Evolutionary conservation across 2,113 vertebrate species (phyloP), one percentile per base, ranked within the genome.

Genomic region (Alethe castanea): DNA sequence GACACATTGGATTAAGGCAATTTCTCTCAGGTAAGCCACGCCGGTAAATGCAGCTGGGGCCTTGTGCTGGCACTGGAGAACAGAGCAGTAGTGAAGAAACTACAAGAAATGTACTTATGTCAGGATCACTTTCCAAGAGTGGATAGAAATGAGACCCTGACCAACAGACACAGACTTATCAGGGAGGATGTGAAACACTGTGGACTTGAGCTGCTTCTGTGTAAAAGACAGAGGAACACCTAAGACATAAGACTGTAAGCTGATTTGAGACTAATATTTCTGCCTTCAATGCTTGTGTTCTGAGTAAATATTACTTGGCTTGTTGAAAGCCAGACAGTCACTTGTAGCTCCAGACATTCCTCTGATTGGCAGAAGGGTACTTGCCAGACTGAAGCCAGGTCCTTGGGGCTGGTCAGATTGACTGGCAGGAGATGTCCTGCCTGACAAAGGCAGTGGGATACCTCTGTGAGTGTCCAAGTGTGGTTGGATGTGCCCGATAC

Each of bases 401-500:
- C 29, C 2, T 1, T 31, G 19, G 24, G 4, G 2, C 19, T 61
- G 52, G 10, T 79, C 7, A 8, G 12, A 25, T 28, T 31, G 50
- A 8, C 14, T 22, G 35, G 26, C 22, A 67, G 33, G 33, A 79
- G 20, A 36, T 52, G 12, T 48, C 7, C 48, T 45, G 62, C 38
- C 25, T 64, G 69, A 47, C 25, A 69, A 45, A 36, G 60, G n/a
- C 26, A 59, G 44, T 26, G 38, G 26, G 14, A 61, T 40, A 24
- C n/a, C 50, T 88, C 52, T 90, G 29, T 1, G 8, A 22, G 20
- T 35, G 40, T 36, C 50, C 20, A 31, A 26, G 23, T 14, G n/a
- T 15, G n/a, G 7, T 14, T 72, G 52, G 7, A 11, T 0, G 0
- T 38, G 16, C 29, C 12, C 28, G 54, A 23, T 40, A 25, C 31